Base-by-base conservation (phyloP, 2,888 invertebrate genomes). In the Agrochola litura region DNA sequence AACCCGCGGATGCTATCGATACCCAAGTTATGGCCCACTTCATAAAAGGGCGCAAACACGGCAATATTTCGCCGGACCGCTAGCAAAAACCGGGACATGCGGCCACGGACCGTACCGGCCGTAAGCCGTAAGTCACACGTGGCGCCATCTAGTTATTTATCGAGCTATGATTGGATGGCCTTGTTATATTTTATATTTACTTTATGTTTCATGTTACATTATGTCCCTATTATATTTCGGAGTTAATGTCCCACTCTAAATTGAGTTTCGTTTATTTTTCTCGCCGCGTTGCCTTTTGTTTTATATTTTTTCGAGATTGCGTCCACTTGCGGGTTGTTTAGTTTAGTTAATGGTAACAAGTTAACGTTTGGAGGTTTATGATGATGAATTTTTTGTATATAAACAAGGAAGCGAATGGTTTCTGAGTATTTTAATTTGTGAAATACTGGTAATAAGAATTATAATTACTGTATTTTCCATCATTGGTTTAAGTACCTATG, bases 121-220 rank as follows among this genome's bases (percentile, higher is more conserved):
- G 54, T 63, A 68, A 80, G 83, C 83, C 83, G 85, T 88, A 87
- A 86, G 87, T 89, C 87, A 89, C 84, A 87, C 78, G 86, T 82
- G 84, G 71, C 63, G 73, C 82, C 81, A 84, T 86, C 84, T 84
- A 77, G 80, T 90, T 91, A 89, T 92, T 90, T 91, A 91, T 90
- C 82, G 87, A 84, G 81, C 77, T 89, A 91, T 90, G 90, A 92
- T 92, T 90, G 90, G 89, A 86, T 89, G 84, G 84, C 79, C 84
- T 79, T 88, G 83, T 83, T 79, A 88, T 80, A 73, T 82, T 81
- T 86, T 81, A 90, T 86, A 88, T 89, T 89, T 87, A 88, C 87
- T 85, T 87, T 87, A 87, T 85, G 86, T 86, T 85, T 83, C 79
- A 76, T 75, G 73, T 86, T 79, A 78, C 67, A 86, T 87, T 83